Evolutionary conservation across 2,797 vertebrate genomes (phyloP).

Genomic region (Gallinago nigripennis): DNA sequence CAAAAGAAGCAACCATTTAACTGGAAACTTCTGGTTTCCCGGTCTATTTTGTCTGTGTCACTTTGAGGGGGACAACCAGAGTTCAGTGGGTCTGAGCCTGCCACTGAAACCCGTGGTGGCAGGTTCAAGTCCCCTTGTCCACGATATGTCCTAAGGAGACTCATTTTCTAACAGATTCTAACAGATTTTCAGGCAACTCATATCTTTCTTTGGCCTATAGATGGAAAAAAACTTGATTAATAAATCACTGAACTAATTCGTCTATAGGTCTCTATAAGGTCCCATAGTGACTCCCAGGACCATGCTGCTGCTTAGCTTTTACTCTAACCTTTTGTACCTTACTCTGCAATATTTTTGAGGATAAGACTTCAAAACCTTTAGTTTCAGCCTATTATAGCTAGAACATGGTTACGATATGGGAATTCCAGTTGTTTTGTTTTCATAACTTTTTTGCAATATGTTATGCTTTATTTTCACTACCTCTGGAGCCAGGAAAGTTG

Average conservation of each 20-base stretch:
- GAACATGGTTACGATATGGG: neutral
- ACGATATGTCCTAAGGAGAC: neutral
- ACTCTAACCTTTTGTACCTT: neutral
- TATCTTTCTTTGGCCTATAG: neutral
- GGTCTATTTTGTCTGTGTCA: neutral
- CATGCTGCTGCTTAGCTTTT: neutral
- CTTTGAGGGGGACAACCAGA: neutral
- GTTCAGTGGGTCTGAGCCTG: neutral
- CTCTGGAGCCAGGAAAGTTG: constrained; percentile 34
- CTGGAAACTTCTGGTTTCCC: constrained; percentile 17
- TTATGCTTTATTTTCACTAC: constrained; percentile 34
- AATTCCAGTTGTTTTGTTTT: constrained; percentile 33
- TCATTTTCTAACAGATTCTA: neutral
- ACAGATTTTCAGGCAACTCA: neutral
- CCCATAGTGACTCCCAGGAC: neutral
- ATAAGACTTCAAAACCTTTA: neutral
- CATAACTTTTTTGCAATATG: neutral
- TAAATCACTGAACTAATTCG: neutral
- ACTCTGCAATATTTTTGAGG: neutral
- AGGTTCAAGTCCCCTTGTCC: neutral
- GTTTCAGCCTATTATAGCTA: neutral
- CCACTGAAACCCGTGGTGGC: neutral
- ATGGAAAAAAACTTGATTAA: neutral
- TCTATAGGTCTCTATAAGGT: neutral
- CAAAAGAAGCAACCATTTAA: constrained; percentile 21